Conservation (phyloP, 2,888 invertebrate genomes). For the Resseliella maxima region DNA sequence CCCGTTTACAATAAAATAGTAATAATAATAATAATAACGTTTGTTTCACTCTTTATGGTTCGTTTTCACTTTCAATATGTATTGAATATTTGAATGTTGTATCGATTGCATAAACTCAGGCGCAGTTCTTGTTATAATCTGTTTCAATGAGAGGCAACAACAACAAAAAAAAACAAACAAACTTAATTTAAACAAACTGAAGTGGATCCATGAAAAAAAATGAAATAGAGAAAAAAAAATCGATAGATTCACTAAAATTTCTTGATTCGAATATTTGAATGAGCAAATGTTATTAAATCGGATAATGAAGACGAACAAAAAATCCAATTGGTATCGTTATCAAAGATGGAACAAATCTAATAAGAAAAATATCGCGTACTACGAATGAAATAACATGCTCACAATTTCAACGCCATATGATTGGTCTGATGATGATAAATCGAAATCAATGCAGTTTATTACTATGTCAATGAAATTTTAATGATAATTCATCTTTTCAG, state of each 20-base stretch:
- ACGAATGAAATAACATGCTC: not conserved
- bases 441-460: no score
- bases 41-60: not conserved
- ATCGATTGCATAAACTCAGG: constrained; percentile 42
- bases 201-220: not conserved
- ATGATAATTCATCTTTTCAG: no score
- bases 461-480: no score
- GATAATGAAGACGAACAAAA: no score
- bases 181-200: not conserved
- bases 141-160: no score
- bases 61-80: not conserved
- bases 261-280: no score
- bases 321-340: constrained; percentile 21
- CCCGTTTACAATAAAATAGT: no score
- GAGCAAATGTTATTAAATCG: no score
- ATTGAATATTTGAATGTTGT: not conserved
- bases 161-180: not conserved
- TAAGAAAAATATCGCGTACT: not conserved
- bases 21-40: no score
- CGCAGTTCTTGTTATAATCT: constrained; percentile 19
- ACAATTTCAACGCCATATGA: not conserved
- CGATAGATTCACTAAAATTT: no score
- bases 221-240: not conserved
- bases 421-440: no score
- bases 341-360: not conserved